A percentile compares a stretch with the other conserved stretches of the same genome.
Conservation (phyloP, 2,113 vertebrate species). For the Rhinogobius similis region DNA sequence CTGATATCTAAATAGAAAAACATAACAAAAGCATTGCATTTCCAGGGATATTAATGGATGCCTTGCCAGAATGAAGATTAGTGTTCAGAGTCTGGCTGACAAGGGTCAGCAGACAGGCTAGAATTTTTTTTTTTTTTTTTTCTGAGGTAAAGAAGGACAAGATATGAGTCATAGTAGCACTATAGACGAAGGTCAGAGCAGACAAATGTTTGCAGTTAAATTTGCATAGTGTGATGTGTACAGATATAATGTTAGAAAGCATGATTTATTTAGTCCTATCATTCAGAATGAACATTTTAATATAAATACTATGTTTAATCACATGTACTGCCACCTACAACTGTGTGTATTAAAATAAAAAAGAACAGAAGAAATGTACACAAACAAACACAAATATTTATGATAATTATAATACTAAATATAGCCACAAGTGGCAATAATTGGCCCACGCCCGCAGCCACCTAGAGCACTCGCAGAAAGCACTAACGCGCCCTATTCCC, state of each 20-base stretch:
- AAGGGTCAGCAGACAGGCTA: slow-evolving; percentile 1
- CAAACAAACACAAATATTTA: neutral
- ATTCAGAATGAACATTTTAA: neutral
- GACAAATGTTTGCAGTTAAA: neutral
- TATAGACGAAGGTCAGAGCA: slow-evolving; percentile 5
- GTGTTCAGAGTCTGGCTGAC: neutral
- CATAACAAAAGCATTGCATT: neutral
- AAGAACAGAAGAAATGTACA: neutral
- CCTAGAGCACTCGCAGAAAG: no score
- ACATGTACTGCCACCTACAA: neutral
- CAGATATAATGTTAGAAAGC: slow-evolving; percentile 5
- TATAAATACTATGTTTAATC: neutral
- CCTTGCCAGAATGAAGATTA: neutral
- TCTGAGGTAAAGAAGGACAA: slow-evolving; percentile 10
- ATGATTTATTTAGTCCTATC: neutral
- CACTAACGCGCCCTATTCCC: no score
- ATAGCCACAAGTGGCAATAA: no score
- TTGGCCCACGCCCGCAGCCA: no score
- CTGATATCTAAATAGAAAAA: neutral
- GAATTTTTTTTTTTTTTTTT: slow-evolving; percentile 8
- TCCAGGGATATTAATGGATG: neutral
- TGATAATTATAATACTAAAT: no score
- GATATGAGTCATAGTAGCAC: slow-evolving; percentile 19
- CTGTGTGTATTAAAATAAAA: neutral
- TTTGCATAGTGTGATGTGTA: slow-evolving; percentile 3